Conservation (phyloP, 2,113 vertebrate genomes). For the Tapirus terrestris region DNA sequence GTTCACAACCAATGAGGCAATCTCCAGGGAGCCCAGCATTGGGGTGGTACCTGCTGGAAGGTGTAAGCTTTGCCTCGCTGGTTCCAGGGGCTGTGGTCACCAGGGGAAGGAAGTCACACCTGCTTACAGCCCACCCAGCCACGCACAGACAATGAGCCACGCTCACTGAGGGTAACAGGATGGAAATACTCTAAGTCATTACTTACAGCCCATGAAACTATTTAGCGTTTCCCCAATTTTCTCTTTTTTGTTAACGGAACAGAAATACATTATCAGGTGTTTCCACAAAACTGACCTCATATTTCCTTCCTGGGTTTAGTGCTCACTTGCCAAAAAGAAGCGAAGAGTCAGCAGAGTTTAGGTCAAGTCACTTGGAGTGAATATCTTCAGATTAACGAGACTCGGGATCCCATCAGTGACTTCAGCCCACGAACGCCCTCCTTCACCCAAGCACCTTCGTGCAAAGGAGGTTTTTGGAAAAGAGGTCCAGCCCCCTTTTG, state of each 20-base stretch:
- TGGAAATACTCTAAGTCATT: not conserved
- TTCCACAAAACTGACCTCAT: not conserved
- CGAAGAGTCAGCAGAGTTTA: not conserved
- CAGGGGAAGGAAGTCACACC: not conserved
- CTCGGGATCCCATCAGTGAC: accelerated
- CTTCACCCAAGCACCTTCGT: accelerated
- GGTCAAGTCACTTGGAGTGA: not conserved
- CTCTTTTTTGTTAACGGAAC: slow-evolving; percentile 42
- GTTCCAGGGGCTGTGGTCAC: not conserved
- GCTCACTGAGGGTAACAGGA: not conserved
- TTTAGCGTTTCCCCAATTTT: not conserved
- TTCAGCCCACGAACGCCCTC: too few species aligned
- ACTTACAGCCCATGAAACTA: not conserved
- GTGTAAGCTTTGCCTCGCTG: not conserved
- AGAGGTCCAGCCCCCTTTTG: not conserved
- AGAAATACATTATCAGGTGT: slow-evolving; percentile 47
- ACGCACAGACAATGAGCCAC: too few species aligned
- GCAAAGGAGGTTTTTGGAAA: not conserved
- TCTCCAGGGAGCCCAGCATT: not conserved
- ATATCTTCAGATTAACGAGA: not conserved
- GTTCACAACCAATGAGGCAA: not conserved
- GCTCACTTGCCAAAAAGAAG: not conserved
- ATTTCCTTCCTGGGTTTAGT: not conserved
- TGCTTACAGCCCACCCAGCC: not conserved
- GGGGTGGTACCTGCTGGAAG: not conserved